Evolutionary conservation across 2,888 invertebrate genomes (phyloP).

Genomic region (Caenorhabditis sp.): DNA sequence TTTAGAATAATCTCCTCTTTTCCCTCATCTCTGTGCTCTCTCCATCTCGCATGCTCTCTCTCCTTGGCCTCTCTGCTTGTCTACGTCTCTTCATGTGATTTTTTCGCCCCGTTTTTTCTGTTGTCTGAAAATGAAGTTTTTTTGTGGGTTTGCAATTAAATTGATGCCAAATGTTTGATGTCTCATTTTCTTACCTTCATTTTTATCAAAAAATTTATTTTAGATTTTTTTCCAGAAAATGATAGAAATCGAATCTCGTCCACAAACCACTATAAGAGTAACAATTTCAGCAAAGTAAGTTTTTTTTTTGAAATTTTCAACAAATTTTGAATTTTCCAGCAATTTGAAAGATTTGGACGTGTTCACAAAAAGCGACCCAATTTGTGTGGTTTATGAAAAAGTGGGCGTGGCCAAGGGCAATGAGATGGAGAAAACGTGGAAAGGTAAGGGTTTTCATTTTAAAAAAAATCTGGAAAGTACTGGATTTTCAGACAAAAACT

Average conservation of each 20-base stretch:
- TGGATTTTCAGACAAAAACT: constrained; percentile 23
- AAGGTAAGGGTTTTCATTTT: not conserved
- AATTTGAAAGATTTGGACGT: constrained; percentile 62
- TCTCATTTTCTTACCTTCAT: not conserved
- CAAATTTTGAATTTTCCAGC: constrained; percentile 41
- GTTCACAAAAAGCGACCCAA: constrained; percentile 69
- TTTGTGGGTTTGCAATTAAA: no score
- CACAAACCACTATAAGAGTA: constrained; percentile 28
- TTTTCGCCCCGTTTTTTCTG: not conserved
- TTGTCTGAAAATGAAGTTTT: not conserved
- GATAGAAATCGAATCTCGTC: constrained; percentile 20
- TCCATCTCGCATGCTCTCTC: not conserved
- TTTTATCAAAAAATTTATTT: not conserved
- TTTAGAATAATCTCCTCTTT: constrained; percentile 12
- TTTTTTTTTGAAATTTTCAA: not conserved
- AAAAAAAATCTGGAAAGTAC: constrained; percentile 48
- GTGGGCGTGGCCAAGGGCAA: constrained; percentile 14
- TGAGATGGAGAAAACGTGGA: not conserved
- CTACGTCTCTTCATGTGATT: not conserved
- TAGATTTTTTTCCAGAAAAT: constrained; percentile 4
- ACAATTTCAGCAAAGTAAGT: constrained; percentile 33
- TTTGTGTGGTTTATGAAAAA: constrained; percentile 55
- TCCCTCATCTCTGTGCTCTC: not conserved
- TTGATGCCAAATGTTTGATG: not conserved
- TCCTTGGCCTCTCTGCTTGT: not conserved